phyloP scores from a whole-genome alignment of 2,888 invertebrate species.

The Drosophila hamatofila region DNA sequence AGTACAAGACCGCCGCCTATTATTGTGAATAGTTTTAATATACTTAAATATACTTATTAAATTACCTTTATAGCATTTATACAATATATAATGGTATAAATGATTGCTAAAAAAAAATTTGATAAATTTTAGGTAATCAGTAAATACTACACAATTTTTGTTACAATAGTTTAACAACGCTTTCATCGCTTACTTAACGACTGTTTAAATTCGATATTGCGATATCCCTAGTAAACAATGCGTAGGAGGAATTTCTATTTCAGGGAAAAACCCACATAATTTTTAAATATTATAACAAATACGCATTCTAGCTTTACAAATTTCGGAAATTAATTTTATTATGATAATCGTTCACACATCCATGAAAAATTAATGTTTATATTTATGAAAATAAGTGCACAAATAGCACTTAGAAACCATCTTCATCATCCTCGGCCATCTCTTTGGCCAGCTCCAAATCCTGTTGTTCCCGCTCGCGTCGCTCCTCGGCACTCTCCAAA shows the following conservation, averaged over 20 bases:
- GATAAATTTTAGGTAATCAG: neutral
- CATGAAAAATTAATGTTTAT: conserved; percentile 44
- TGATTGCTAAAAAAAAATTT: neutral
- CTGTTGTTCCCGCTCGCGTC: conserved; percentile 98
- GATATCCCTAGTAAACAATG: neutral
- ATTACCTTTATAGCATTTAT: fast-evolving
- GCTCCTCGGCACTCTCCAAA: conserved; percentile 98
- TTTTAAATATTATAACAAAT: neutral
- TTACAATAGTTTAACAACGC: conserved; percentile 4
- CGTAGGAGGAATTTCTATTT: neutral
- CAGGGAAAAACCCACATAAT: neutral
- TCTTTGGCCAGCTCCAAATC: conserved; percentile 99
- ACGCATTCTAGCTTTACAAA: neutral
- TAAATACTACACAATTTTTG: neutral
- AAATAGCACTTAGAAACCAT: conserved; percentile 88
- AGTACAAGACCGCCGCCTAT: neutral
- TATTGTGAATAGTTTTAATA: conserved; percentile 8
- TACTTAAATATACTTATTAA: neutral
- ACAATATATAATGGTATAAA: too few relatives aligned
- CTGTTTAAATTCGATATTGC: neutral
- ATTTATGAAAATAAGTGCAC: conserved; percentile 16
- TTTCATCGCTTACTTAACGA: conserved; percentile 3
- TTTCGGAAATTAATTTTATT: conserved; percentile 47
- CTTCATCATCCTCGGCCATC: conserved; percentile 99
- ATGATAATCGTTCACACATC: conserved; percentile 45